Base-by-base conservation (phyloP, 2,113 vertebrate genomes). In the Oriolus oriolus region DNA sequence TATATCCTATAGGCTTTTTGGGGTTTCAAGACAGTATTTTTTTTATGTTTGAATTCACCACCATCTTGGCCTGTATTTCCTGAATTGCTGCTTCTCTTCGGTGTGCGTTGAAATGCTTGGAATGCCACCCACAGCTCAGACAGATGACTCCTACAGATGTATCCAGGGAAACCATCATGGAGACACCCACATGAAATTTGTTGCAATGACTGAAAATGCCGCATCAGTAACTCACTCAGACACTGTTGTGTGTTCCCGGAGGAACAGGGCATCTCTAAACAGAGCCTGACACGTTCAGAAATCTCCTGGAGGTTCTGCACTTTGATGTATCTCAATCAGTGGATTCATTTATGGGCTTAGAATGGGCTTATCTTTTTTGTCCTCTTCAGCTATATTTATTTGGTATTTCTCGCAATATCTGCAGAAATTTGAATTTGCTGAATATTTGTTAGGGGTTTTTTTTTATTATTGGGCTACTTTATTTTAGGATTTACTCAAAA, bases 121-220 rank as follows among this genome's bases (percentile, higher is more conserved):
- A 96, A 96, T 95, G 92, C 92, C 86, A 92, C 87, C 91, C 71
- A 47, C 78, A 54, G 68, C 79, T 83, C 93, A 77, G 91, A 68
- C 26, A 89, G 65, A 85, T 86, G 87, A 23, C 92, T 94, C 93
- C 93, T 70, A 90, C 85, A 44, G 59, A 54, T 57, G 94, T 96
- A 94, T 87, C 96, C 94, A 87, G 76, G 92, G 95, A 84, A 95
- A 94, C 94, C 90, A 88, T 70, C 80, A 35, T 3, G 75, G 79
- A 75, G 59, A 85, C 60, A 71, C 75, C 87, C 76, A 76, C 69
- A 1, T 20, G 37, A 68, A 42, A 78, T 87, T 86, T 59, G 53
- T 84, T 66, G 75, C 76, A 21, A 2, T 76, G 78, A 15, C 42
- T 88, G 87, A 84, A 70, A 93, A 84, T 57, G 41, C 76, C 41